Base-by-base conservation (phyloP, 2,113 vertebrate genomes). In the Pholis gunnellus region DNA sequence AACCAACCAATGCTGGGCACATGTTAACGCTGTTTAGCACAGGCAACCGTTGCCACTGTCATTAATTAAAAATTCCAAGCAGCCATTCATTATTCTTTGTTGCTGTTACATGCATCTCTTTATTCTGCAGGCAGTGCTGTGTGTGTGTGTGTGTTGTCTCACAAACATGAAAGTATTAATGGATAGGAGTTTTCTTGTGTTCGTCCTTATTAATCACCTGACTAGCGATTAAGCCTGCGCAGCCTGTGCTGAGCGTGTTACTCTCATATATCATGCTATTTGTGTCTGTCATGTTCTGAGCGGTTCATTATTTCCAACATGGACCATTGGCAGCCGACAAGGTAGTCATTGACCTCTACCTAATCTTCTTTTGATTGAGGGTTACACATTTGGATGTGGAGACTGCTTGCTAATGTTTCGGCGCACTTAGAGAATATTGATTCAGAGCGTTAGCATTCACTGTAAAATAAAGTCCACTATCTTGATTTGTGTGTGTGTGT, bases 221-320 rank as follows among this genome's bases (percentile, higher is more conserved):
- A 81, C 72, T 71, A 89, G 79, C 83, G 91, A 91, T 92, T 93
- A 91, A 78, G 79, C 36, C 83, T 29, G 25, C 54, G 27, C 46
- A 73, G 73, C 57, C 72, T 52, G 83, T 17, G 69, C 66, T 18
- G 36, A 59, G 76, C 40, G 0, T 34, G 64, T 78, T 64, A 29
- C 56, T 46, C 77, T 63, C 86, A 89, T 93, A 88, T 38, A 94
- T 94, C 91, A 93, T 64, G 70, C 88, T 87, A 91, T 91, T 93
- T 91, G 75, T 81, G 72, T 81, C 88, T 91, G 91, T 91, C 88
- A 85, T 89, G 88, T 90, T 87, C 69, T 46, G 71, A 79, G 69
- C 63, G 44, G 72, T 76, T 94, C 91, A 92, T 94, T 91, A 93
- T 89, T 89, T 86, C 86, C 65, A 80, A 86, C 89, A 92, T 83